phyloP scores from a whole-genome alignment of 2,113 vertebrate species.

The Caretta caretta region DNA sequence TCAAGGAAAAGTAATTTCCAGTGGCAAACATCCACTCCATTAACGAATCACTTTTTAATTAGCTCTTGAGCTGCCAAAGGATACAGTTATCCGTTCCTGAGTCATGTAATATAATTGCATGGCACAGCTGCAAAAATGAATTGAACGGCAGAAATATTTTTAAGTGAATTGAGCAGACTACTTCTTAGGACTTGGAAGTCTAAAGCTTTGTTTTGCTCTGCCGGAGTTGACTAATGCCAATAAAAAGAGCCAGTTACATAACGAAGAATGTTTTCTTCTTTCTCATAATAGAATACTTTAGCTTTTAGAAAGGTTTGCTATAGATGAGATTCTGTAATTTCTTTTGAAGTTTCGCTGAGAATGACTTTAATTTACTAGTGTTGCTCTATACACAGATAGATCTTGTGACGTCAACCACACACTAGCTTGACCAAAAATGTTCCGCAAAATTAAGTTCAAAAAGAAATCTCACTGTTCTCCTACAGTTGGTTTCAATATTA shows the following conservation, averaged over 20 bases:
- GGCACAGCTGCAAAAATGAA: conserved; percentile 22
- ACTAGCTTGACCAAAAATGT: not conserved
- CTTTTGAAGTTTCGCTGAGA: not conserved
- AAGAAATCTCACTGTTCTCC: not conserved
- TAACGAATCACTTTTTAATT: conserved; percentile 52
- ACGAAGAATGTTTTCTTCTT: conserved; percentile 5
- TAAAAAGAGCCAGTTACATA: conserved; percentile 5
- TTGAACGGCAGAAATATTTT: conserved; percentile 45
- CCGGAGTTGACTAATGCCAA: not conserved
- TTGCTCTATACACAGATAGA: not conserved
- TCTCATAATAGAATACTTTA: not conserved
- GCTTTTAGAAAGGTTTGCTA: not conserved
- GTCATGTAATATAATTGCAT: conserved; percentile 24
- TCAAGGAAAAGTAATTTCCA: conserved; percentile 40
- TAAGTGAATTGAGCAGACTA: conserved; percentile 29
- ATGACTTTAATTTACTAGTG: not conserved
- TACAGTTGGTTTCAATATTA: not conserved
- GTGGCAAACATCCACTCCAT: conserved; percentile 43
- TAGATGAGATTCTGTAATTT: not conserved
- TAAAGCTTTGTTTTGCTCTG: conserved; percentile 33
- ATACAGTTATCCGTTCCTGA: conserved; percentile 6
- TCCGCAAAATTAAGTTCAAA: not conserved
- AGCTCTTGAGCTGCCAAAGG: conserved; percentile 40
- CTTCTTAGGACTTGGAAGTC: conserved; percentile 6
- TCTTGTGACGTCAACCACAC: not conserved